These are phyloP conservation scores for Ganaspis brasiliensis DNA, from an alignment of 2,888 invertebrate species.

Conservation along the genomic window DNA sequence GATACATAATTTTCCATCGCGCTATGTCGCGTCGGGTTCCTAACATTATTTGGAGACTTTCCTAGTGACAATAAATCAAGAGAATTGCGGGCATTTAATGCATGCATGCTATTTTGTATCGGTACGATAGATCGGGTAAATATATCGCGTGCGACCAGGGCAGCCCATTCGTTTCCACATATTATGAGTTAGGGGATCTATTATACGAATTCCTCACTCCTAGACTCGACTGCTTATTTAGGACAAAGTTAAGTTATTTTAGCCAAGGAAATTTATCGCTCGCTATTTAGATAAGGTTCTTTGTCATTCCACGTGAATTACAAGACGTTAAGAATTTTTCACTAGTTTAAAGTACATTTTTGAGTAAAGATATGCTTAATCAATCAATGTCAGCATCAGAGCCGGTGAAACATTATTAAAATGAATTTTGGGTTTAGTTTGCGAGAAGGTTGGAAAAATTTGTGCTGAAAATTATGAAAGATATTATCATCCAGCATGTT, in stretches of 20 bases:
- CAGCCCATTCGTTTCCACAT: conserved; percentile 30
- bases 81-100: conserved; percentile 35
- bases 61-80: conserved; percentile 21
- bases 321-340: background rate
- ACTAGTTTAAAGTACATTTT: background rate
- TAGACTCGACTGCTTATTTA: conserved; percentile 1
- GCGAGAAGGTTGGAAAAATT: too few species aligned
- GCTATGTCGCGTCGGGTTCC: background rate
- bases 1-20: background rate
- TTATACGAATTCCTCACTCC: conserved; percentile 29
- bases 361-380: background rate
- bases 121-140: conserved; percentile 34
- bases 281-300: background rate
- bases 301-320: background rate
- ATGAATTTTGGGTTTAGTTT: too few species aligned
- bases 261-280: background rate
- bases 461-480: too few species aligned
- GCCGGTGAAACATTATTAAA: background rate
- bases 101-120: conserved; percentile 40
- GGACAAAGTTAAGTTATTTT: conserved; percentile 37
- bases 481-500: too few species aligned
- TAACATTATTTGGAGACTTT: conserved; percentile 39
- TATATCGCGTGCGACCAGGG: conserved; percentile 38
- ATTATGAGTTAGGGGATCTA: conserved; percentile 20
- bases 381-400: background rate